Evolutionary conservation across 2,113 vertebrate genomes (phyloP), one percentile per base, ranked within the genome.

Genomic region (Oplegnathus fasciatus): DNA sequence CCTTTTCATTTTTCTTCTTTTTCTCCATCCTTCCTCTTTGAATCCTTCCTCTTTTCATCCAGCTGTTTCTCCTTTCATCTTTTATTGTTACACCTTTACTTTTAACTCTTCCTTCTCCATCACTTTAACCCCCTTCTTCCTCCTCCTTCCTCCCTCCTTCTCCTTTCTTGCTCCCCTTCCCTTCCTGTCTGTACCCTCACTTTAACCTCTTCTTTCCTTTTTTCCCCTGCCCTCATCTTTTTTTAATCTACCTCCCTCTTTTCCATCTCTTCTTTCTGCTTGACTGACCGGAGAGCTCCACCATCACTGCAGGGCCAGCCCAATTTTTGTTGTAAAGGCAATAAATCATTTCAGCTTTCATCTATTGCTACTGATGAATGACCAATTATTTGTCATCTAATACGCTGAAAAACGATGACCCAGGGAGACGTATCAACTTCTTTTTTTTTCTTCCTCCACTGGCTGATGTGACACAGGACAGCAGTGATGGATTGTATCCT

Each of bases 331-430:
- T 80, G 85, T 92, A 95, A 97, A 93, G 93, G 97, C 96, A 96
- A 98, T 99, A 98, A 99, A 98, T 99, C 98, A 99, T 97, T 97
- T 96, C 97, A 97, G 94, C 97, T 98, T 97, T 97, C 98, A 97
- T 98, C 97, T 97, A 97, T 97, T 97, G 97, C 98, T 98, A 98
- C 98, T 99, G 98, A 99, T 98, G 97, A 98, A 98, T 95, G 96
- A 96, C 97, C 97, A 98, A 98, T 98, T 99, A 99, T 99, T 98
- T 98, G 97, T 97, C 97, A 97, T 98, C 97, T 98, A 97, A 98
- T 98, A 95, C 95, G 94, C 95, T 96, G 96, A 91, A 95, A 98
- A 98, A 98, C 96, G 96, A 97, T 97, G 97, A 98, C 97, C 97
- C 96, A 93, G 95, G 95, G 95, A 97, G 97, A 97, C 95, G 95